A percentile compares a stretch with the other conserved stretches of the same genome.
These are phyloP conservation scores for Rapana venosa DNA, from an alignment of 2,888 invertebrate genomes.

Conservation along the genomic window DNA sequence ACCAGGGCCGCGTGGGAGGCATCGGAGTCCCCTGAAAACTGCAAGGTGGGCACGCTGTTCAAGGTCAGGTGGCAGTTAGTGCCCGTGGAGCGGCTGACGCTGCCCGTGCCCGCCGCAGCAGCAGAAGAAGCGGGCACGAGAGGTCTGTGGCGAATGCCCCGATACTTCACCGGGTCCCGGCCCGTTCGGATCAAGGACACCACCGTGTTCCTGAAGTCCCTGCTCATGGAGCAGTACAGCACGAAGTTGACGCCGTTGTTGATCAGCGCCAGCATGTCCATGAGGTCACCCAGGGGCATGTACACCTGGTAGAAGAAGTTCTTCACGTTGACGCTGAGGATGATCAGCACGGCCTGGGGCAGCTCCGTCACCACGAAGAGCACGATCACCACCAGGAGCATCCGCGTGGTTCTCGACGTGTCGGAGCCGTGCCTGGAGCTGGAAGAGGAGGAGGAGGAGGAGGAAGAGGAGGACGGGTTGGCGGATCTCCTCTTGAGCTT, in stretches of 20 bases:
- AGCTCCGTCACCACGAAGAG: constrained; percentile 93
- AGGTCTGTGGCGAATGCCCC: neutral
- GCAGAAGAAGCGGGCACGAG: neutral
- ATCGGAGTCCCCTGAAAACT: constrained; percentile 41
- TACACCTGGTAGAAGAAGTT: constrained; percentile 85
- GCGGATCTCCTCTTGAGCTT: neutral
- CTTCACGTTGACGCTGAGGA: constrained; percentile 86
- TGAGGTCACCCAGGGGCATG: constrained; percentile 83
- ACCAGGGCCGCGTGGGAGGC: constrained; percentile 44
- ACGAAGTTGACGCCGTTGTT: constrained; percentile 96
- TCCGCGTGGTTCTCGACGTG: constrained; percentile 88
- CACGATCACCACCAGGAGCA: constrained; percentile 90
- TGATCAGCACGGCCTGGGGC: constrained; percentile 86
- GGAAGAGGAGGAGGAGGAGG: neutral
- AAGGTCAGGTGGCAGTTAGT: neutral
- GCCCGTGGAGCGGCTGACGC: neutral
- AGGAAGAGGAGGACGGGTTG: neutral
- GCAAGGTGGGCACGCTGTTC: neutral
- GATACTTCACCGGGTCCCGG: neutral
- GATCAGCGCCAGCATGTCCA: constrained; percentile 93
- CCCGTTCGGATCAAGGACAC: constrained; percentile 49
- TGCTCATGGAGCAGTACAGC: constrained; percentile 94
- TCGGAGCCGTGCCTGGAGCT: constrained; percentile 46
- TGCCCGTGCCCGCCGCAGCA: neutral
- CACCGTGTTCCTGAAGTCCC: constrained; percentile 87